These are phyloP conservation scores for Eristalis pertinax DNA, from an alignment of 2,888 invertebrate genomes.

Conservation along the genomic window DNA sequence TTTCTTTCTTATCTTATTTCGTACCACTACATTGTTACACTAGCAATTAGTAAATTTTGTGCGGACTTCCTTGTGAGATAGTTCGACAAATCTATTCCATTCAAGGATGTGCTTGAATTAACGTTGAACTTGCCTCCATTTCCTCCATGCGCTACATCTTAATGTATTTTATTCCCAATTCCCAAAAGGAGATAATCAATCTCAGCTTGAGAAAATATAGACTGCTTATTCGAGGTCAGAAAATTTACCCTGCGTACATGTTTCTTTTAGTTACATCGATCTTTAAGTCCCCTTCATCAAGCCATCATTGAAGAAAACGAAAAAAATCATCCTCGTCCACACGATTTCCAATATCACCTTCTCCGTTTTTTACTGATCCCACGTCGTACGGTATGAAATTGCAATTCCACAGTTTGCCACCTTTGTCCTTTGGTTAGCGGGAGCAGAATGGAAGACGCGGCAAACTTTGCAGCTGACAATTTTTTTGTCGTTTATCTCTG, in stretches of 20 bases:
- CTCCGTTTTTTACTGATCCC: background rate
- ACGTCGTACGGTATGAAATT: slow-evolving; percentile 11
- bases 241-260: slow-evolving; percentile 7
- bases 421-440: background rate
- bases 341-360: slow-evolving; percentile 7
- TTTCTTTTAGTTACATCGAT: slow-evolving; percentile 8
- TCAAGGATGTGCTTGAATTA: background rate
- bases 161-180: slow-evolving; percentile 5
- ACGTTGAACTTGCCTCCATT: background rate
- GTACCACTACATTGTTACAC: background rate
- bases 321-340: slow-evolving; percentile 4
- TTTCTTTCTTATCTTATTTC: background rate
- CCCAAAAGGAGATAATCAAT: slow-evolving; percentile 15
- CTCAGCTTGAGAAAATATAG: background rate
- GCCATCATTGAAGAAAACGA: background rate
- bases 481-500: background rate
- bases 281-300: slow-evolving; percentile 16
- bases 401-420: background rate
- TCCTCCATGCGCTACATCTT: background rate
- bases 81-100: slow-evolving; percentile 19
- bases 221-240: background rate
- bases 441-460: background rate
- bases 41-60: no score
- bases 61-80: background rate
- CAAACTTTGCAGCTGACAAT: slow-evolving; percentile 26